Percentiles rank a stretch among this genome's conserved stretches.
Evolutionary conservation across 2,888 invertebrate species (phyloP).

Genomic region (Molanna angustata): DNA sequence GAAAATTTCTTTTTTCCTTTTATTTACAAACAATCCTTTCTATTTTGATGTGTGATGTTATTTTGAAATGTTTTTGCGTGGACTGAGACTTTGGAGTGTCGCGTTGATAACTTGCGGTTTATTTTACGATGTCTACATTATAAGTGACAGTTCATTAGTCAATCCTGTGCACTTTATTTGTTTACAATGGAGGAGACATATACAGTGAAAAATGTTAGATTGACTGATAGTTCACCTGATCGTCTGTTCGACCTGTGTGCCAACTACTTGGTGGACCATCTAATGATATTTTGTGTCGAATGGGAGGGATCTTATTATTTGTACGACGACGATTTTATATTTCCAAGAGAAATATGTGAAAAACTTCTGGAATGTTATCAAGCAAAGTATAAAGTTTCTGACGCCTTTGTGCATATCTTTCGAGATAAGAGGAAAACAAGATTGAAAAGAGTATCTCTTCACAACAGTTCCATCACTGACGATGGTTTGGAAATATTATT

Average conservation of each 20-base stretch:
- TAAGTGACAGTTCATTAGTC: too few relatives aligned
- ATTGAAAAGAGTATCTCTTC: conserved; percentile 65
- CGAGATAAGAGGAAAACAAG: conserved; percentile 64
- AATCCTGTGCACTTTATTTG: neutral
- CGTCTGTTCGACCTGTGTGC: neutral
- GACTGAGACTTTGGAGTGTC: too few relatives aligned
- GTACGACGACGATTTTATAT: conserved; percentile 52
- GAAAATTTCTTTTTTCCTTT: too few relatives aligned
- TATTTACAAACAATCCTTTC: too few relatives aligned
- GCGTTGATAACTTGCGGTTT: too few relatives aligned
- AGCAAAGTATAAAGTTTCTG: conserved; percentile 56
- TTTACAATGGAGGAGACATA: conserved; percentile 4
- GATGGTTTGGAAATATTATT: conserved; percentile 67
- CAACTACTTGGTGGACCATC: neutral
- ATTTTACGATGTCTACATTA: too few relatives aligned
- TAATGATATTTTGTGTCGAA: conserved; percentile 43
- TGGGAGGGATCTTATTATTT: conserved; percentile 67
- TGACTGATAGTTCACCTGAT: neutral
- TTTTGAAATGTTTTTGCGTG: too few relatives aligned
- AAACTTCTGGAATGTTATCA: conserved; percentile 60
- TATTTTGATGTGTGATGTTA: too few relatives aligned
- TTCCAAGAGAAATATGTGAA: conserved; percentile 73
- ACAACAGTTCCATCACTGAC: conserved; percentile 70
- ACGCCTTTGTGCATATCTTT: conserved; percentile 70
- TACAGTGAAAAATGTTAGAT: neutral